Evolutionary conservation across 2,113 vertebrate species (phyloP), one percentile per base, ranked within the genome.

Genomic region (Dermatemys mawii): DNA sequence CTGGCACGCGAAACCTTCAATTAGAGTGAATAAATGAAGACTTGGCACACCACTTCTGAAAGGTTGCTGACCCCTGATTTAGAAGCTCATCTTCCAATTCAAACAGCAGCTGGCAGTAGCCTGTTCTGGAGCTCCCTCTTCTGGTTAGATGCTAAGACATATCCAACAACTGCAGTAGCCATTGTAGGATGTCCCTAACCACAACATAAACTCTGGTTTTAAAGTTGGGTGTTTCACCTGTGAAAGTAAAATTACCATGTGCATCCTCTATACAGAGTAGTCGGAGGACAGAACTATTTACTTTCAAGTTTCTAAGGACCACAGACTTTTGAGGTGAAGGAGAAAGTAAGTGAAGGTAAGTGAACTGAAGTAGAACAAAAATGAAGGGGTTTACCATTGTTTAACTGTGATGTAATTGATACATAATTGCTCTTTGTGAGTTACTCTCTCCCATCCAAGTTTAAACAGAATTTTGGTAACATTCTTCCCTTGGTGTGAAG

Each of bases 71-170:
- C n/a, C n/a, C n/a, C n/a, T n/a, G n/a, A n/a, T n/a, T n/a, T n/a
- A 75, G 60, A 21, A 87, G 3, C 54, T 76, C 1, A 2, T 32
- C 50, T 95, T 86, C 10, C n/a, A 19, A 51, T 70, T n/a, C 73
- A 5, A 3, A 27, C 38, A 80, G 80, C 5, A 6, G 76, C 29
- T 22, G 29, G 51, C 2, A 5, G 2, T 32, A 92, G 91, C 88
- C 93, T 90, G 92, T 90, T 50, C 83, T 76, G 90, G 93, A 96
- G 97, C 97, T 95, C 97, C 97, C 97, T 95, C 97, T 96, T 29
- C 87, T 97, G 97, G 95, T 84, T 41, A 41, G 8, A 94, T n/a
- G 1, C 53, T 35, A 27, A 70, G 76, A n/a, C 13, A 0, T 1
- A 46, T 27, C 84, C 73, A 29, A 76, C 60, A n/a, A 41, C 16